Percentiles rank a stretch among this genome's conserved stretches.
These are phyloP conservation scores for Willisornis vidua DNA, from an alignment of 2,113 vertebrate species.

Conservation along the genomic window DNA sequence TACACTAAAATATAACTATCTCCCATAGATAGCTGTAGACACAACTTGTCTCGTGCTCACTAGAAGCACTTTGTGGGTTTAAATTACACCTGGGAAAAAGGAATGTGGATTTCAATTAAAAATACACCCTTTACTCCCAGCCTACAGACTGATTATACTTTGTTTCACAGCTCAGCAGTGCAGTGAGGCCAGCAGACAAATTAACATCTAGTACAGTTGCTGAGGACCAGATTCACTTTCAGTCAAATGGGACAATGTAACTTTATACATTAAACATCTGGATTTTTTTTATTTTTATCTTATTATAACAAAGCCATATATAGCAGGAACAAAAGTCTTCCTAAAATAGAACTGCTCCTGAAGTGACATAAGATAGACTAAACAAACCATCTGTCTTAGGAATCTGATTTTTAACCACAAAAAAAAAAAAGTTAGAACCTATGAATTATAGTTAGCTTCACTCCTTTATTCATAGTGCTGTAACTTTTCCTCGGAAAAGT, in stretches of 20 bases:
- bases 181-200: not conserved
- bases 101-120: not conserved
- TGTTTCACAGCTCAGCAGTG: not conserved
- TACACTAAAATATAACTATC: not conserved
- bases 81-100: not conserved
- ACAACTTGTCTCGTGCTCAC: not conserved
- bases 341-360: not conserved
- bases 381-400: not conserved
- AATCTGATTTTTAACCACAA: not conserved
- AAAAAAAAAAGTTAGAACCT: not conserved
- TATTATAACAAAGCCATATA: conserved; percentile 17
- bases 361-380: not conserved
- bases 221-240: not conserved
- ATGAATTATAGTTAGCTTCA: not conserved
- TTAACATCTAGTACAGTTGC: not conserved
- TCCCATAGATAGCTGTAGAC: not conserved
- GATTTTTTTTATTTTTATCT: not conserved
- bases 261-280: conserved; percentile 7
- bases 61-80: not conserved
- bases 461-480: not conserved
- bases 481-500: not conserved
- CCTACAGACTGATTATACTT: not conserved
- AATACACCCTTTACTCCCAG: not conserved
- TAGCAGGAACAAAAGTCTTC: not conserved
- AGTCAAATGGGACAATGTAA: not conserved